These are phyloP conservation scores for Temnothorax nylanderi DNA, from an alignment of 1,140 invertebrate genomes.

Conservation along the genomic window DNA sequence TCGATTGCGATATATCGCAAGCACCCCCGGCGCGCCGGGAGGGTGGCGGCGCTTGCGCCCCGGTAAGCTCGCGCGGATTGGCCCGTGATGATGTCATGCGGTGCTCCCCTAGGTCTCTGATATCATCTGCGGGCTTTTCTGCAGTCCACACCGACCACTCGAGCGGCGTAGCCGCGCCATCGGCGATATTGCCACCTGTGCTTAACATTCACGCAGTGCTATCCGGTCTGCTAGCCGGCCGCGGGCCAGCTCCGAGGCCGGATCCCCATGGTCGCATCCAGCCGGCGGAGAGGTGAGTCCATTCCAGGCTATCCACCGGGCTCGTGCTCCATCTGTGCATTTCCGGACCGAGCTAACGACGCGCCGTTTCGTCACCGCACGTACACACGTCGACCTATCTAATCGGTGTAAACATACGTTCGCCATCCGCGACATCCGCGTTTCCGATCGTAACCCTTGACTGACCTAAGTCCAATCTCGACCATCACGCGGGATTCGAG, in stretches of 20 bases:
- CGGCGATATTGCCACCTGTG: constrained; percentile 74
- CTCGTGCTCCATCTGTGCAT: constrained; percentile 10
- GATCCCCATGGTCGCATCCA: constrained; percentile 24
- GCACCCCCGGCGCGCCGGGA: constrained; percentile 65
- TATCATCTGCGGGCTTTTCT: constrained; percentile 84
- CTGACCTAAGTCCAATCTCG: neutral
- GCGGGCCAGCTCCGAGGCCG: constrained; percentile 20
- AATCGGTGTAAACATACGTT: constrained; percentile 70
- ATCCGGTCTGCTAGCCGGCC: constrained; percentile 29
- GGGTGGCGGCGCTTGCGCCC: constrained; percentile 72
- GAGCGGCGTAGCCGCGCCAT: constrained; percentile 80
- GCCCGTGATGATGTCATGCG: constrained; percentile 84
- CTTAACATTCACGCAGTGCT: constrained; percentile 53
- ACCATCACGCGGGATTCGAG: neutral
- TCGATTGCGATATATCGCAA: constrained; percentile 85
- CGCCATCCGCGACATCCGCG: neutral
- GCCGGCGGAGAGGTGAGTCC: constrained; percentile 68
- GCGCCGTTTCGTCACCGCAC: constrained; percentile 52
- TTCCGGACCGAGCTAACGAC: constrained; percentile 56
- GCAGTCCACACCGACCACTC: constrained; percentile 83
- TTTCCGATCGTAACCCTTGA: neutral
- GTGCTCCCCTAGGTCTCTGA: constrained; percentile 83
- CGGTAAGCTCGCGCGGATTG: constrained; percentile 73
- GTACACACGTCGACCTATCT: constrained; percentile 44
- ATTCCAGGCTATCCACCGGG: constrained; percentile 45